Conservation (phyloP, 2,888 invertebrate species). For the Oscheius myriophilus region DNA sequence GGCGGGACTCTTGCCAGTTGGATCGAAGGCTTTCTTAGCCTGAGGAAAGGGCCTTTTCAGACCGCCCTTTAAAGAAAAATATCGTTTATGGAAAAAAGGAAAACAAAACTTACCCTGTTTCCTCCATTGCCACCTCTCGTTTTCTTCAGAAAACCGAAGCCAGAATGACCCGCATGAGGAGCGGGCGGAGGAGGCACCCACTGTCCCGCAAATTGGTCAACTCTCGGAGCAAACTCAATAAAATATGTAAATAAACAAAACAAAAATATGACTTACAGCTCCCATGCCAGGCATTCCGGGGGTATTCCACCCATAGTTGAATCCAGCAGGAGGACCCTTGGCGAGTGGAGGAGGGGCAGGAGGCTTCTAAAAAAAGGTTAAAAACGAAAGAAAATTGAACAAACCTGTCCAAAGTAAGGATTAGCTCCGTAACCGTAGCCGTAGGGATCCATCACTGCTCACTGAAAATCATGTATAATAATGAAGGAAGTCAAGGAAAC, state of each 20-base stretch:
- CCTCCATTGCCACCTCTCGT: conserved; percentile 8
- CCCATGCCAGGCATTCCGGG: conserved; percentile 19
- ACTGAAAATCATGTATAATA: no score
- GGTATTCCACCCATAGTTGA: conserved; percentile 16
- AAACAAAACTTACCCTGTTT: not conserved
- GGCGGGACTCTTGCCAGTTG: conserved; percentile 38
- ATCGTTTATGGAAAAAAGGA: not conserved
- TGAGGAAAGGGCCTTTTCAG: not conserved
- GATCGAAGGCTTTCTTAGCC: conserved; percentile 13
- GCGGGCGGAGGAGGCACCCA: conserved; percentile 3
- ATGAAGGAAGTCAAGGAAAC: no score
- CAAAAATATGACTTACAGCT: no score
- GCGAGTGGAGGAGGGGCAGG: conserved; percentile 17
- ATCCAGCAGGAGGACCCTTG: not conserved
- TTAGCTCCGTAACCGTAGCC: no score
- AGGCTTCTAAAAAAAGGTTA: conserved; percentile 8
- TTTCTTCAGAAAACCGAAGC: conserved; percentile 5
- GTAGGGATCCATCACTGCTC: no score
- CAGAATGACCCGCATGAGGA: not conserved
- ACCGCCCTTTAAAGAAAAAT: not conserved
- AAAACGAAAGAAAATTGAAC: not conserved
- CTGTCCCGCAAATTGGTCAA: not conserved
- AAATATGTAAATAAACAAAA: no score
- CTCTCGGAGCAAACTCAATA: not conserved
- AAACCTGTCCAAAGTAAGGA: not conserved